Base-by-base conservation (phyloP, 2,113 vertebrate species). In the Xenopus borealis region DNA sequence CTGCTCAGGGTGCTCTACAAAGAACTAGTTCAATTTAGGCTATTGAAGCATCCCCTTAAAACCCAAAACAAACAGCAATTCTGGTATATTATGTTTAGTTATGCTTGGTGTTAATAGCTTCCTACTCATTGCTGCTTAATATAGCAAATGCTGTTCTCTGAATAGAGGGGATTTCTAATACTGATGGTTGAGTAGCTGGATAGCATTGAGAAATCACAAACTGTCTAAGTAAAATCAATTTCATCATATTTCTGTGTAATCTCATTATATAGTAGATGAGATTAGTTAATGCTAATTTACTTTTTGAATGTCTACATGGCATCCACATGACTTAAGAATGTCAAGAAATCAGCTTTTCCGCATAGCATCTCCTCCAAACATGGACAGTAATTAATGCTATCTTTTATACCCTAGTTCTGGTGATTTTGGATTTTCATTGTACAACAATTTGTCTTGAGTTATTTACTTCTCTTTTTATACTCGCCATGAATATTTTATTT, bases 401-500 rank as follows among this genome's bases (percentile, higher is more conserved):
- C 12, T 33, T 70, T 64, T 27, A 19, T 45, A n/a, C 79, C 52
- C 58, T n/a, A 66, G 33, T 83, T 72, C 81, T 86, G 79, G 72
- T 74, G 80, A 81, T 52, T 73, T 19, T 77, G 72, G 73, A 61
- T 81, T 85, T 87, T 83, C 33, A 71, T 78, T 70, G 80, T 74
- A 61, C 82, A 80, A 80, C 79, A 79, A 72, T 86, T 84, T 81
- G 76, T 86, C 78, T 86, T 90, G 82, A 89, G 87, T 88, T 86
- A 89, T 89, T 91, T 90, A 86, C 81, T 84, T 88, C 85, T 81
- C 81, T 83, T 88, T 91, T 86, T 76, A 86, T 79, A 84, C 79
- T 71, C 85, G 69, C 78, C 83, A 87, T 86, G 81, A 85, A 85
- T 86, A 85, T 86, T 89, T 87, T 85, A 82, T 50, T n/a, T 44